Evolutionary conservation across 2,888 invertebrate species (phyloP).

Genomic region (Gymnocheta viridis): DNA sequence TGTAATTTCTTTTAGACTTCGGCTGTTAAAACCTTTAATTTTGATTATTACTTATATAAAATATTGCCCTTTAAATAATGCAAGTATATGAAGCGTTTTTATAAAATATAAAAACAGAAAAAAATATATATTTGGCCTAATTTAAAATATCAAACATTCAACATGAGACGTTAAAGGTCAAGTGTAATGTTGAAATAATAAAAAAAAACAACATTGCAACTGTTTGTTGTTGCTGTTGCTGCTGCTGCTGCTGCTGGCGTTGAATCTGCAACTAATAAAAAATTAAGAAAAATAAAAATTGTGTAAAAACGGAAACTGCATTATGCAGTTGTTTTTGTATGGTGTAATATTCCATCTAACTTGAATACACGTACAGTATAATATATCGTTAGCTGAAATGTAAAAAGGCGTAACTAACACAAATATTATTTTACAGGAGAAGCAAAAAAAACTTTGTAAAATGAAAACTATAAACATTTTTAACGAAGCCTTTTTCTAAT

Average conservation of each 20-base stretch:
- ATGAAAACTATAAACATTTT: too few species aligned
- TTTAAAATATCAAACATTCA: slow-evolving; percentile 63
- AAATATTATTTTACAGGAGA: too few species aligned
- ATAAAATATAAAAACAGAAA: slow-evolving; percentile 19
- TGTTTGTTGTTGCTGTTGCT: slow-evolving; percentile 31
- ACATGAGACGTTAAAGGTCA: slow-evolving; percentile 67
- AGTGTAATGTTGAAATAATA: slow-evolving; percentile 52
- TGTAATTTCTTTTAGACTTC: background rate
- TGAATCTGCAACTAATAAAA: slow-evolving; percentile 21
- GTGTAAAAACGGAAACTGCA: background rate
- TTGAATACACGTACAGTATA: background rate
- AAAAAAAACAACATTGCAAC: slow-evolving; percentile 12
- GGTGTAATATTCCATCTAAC: slow-evolving; percentile 23
- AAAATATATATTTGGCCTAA: slow-evolving; percentile 60
- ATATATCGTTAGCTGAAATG: too few species aligned
- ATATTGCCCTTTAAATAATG: slow-evolving; percentile 46
- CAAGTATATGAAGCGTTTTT: slow-evolving; percentile 8
- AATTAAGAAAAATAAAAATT: background rate
- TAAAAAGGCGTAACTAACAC: too few species aligned
- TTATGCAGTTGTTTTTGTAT: slow-evolving; percentile 9
- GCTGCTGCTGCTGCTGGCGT: background rate
- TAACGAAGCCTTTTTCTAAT: too few species aligned
- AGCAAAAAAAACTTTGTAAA: too few species aligned
- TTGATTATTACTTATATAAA: background rate
- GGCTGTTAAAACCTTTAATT: background rate